Percentiles rank a stretch among this genome's conserved stretches.
Evolutionary conservation across 2,113 vertebrate species (phyloP).

Genomic region (Zosterops borbonicus): DNA sequence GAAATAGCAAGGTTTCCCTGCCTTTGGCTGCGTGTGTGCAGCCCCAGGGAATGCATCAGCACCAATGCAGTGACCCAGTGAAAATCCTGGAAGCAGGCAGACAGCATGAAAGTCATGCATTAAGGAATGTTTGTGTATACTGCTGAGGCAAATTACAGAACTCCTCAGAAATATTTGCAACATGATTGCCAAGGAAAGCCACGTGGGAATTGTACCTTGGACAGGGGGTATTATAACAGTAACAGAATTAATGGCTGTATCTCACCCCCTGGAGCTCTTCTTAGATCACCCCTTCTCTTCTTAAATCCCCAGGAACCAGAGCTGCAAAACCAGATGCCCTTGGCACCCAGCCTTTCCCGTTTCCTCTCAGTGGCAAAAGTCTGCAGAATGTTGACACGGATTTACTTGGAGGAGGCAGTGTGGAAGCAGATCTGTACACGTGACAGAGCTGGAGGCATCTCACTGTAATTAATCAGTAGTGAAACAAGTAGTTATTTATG

Average conservation of each 20-base stretch:
- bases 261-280: not conserved
- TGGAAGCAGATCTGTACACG: not conserved
- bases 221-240: not conserved
- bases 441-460: not conserved
- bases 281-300: not conserved
- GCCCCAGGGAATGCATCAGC: not conserved
- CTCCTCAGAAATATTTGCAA: not conserved
- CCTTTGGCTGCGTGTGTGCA: not conserved
- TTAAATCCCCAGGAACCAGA: not conserved
- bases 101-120: not conserved
- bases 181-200: not conserved
- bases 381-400: not conserved
- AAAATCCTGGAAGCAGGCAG: slow-evolving; percentile 12
- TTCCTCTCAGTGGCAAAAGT: not conserved
- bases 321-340: not conserved
- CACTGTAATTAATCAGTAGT: not conserved
- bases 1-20: not conserved
- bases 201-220: not conserved
- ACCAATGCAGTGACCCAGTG: not conserved
- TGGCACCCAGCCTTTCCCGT: not conserved
- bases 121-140: not conserved
- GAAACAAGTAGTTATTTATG: slow-evolving; percentile 14
- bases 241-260: not conserved
- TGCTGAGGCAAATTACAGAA: not conserved
- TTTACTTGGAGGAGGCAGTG: not conserved